These are phyloP conservation scores for Mythimna ferrago DNA, from an alignment of 2,888 invertebrate species.

Conservation along the genomic window DNA sequence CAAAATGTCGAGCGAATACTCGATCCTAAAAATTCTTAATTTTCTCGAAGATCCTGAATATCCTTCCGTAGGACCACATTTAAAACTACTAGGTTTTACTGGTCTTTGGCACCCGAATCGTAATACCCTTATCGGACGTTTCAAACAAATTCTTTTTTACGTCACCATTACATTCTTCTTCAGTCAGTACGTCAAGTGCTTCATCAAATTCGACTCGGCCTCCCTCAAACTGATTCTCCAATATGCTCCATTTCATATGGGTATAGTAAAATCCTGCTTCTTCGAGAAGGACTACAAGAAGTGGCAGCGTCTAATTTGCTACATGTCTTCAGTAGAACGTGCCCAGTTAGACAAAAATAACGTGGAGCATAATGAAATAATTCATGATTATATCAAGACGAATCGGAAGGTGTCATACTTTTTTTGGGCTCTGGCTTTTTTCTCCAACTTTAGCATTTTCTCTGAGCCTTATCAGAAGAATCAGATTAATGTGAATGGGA, in stretches of 20 bases:
- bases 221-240: conserved; percentile 75
- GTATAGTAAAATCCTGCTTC: conserved; percentile 74
- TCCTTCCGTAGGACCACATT: conserved; percentile 78
- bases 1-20: conserved; percentile 38
- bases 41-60: conserved; percentile 72
- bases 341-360: conserved; percentile 67
- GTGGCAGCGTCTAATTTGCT: conserved; percentile 76
- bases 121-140: conserved; percentile 55
- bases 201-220: conserved; percentile 66
- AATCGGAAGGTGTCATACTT: conserved; percentile 77
- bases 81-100: conserved; percentile 68
- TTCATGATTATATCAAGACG: conserved; percentile 70
- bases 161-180: conserved; percentile 73
- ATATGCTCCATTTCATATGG: conserved; percentile 81
- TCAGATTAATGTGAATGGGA: conserved; percentile 71
- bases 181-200: conserved; percentile 77
- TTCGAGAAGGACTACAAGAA: conserved; percentile 73
- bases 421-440: conserved; percentile 74
- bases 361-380: conserved; percentile 58
- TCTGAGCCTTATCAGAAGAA: conserved; percentile 78
- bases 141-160: conserved; percentile 72
- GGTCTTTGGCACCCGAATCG: conserved; percentile 77
- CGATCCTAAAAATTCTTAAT: conserved; percentile 51
- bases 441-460: conserved; percentile 77
- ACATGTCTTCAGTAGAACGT: conserved; percentile 73